Conservation (phyloP, 1,140 invertebrate genomes). For the Melipona quadrifasciata region DNA sequence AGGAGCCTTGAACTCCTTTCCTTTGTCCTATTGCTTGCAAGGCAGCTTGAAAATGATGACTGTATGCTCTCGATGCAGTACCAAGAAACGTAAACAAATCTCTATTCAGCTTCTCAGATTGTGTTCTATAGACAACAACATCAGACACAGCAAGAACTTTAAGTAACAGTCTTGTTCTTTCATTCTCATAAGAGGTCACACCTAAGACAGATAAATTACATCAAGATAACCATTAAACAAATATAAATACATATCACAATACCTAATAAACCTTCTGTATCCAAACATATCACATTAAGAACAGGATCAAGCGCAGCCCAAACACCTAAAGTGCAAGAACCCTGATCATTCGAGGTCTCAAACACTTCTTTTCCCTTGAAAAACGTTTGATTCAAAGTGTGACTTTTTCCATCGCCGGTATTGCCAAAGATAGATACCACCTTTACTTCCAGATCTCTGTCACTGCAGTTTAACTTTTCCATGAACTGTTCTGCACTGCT, state of each 20-base stretch:
- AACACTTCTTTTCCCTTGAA: constrained; percentile 90
- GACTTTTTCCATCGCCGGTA: constrained; percentile 93
- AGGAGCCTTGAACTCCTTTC: constrained; percentile 80
- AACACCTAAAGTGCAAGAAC: constrained; percentile 90
- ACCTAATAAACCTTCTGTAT: constrained; percentile 90
- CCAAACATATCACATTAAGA: constrained; percentile 87
- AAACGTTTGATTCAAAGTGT: constrained; percentile 91
- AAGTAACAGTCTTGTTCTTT: constrained; percentile 88
- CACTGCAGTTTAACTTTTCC: constrained; percentile 79
- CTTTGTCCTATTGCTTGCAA: constrained; percentile 83
- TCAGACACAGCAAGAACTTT: constrained; percentile 90
- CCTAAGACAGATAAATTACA: constrained; percentile 69
- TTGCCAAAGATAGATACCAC: constrained; percentile 95
- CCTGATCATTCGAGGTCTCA: constrained; percentile 87
- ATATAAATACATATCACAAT: constrained; percentile 64
- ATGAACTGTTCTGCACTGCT: constrained; percentile 82
- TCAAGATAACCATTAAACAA: neutral
- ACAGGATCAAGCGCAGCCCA: constrained; percentile 89
- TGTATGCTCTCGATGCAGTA: constrained; percentile 89
- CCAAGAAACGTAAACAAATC: constrained; percentile 92
- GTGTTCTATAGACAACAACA: constrained; percentile 90
- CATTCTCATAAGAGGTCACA: constrained; percentile 86
- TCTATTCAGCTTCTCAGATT: constrained; percentile 88
- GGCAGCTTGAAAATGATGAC: constrained; percentile 87
- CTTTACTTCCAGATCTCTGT: constrained; percentile 85